Conservation (phyloP, 2,113 vertebrate genomes). For the Haemorhous mexicanus region DNA sequence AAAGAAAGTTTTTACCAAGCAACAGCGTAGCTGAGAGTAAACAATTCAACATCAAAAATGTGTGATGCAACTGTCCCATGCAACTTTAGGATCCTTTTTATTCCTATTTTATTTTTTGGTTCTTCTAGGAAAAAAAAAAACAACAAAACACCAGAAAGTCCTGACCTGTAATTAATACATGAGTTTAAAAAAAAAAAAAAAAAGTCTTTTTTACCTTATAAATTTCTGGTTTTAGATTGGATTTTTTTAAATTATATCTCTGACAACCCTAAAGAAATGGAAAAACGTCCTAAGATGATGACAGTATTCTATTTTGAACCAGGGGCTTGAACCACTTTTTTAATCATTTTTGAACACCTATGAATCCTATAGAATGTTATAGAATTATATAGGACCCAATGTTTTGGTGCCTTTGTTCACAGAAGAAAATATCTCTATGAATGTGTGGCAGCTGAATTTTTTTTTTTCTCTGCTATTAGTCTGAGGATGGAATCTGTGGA, state of each 20-base stretch:
- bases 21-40: background rate
- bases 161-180: background rate
- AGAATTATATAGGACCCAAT: background rate
- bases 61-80: background rate
- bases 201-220: background rate
- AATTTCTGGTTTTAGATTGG: background rate
- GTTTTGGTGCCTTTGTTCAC: background rate
- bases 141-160: background rate
- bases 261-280: background rate
- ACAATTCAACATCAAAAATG: background rate
- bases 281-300: background rate
- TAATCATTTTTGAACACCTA: background rate
- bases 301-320: background rate
- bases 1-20: background rate
- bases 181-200: background rate
- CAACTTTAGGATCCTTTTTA: background rate
- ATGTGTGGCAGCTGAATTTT: conserved; percentile 9
- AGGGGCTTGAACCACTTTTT: fast-evolving
- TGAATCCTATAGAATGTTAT: background rate
- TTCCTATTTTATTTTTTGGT: background rate
- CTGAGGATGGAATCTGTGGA: conserved; percentile 2
- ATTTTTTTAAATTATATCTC: background rate
- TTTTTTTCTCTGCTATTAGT: conserved; percentile 44
- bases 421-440: conserved; percentile 5
- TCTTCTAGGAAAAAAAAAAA: background rate